Conservation (phyloP, 1,140 invertebrate species). For the Aphelenchoides besseyi region DNA sequence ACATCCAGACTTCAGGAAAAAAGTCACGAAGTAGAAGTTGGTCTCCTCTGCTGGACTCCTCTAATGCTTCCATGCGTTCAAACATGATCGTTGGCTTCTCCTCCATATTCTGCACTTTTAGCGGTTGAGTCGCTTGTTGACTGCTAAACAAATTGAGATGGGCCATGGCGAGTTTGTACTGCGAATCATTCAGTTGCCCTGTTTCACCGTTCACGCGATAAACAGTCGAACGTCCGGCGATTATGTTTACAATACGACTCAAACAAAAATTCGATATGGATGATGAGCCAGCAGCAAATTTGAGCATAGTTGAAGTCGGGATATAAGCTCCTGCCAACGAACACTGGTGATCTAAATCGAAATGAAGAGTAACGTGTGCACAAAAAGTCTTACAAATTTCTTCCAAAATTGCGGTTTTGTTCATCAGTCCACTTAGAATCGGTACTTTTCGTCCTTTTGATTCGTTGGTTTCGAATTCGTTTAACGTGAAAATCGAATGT, state of each 20-base stretch:
- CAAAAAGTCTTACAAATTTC: neutral
- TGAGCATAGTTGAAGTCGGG: neutral
- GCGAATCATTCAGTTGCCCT: neutral
- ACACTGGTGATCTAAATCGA: neutral
- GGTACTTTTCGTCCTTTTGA: neutral
- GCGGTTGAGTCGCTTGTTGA: neutral
- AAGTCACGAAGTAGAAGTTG: constrained; percentile 40
- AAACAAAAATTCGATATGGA: neutral
- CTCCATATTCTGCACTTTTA: neutral
- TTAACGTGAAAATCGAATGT: neutral
- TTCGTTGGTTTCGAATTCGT: neutral
- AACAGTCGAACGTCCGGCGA: neutral
- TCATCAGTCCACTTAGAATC: neutral
- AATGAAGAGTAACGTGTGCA: neutral
- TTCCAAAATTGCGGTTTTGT: neutral
- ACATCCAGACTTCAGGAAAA: constrained; percentile 48
- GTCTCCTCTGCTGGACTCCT: neutral
- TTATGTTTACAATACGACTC: neutral
- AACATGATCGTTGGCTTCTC: neutral
- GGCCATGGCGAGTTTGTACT: neutral
- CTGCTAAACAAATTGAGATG: neutral
- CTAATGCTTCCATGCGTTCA: neutral
- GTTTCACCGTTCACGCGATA: neutral
- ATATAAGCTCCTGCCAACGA: neutral
- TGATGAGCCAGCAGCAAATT: neutral